phyloP scores from a whole-genome alignment of 2,113 vertebrate species.

The Oryctolagus cuniculus region DNA sequence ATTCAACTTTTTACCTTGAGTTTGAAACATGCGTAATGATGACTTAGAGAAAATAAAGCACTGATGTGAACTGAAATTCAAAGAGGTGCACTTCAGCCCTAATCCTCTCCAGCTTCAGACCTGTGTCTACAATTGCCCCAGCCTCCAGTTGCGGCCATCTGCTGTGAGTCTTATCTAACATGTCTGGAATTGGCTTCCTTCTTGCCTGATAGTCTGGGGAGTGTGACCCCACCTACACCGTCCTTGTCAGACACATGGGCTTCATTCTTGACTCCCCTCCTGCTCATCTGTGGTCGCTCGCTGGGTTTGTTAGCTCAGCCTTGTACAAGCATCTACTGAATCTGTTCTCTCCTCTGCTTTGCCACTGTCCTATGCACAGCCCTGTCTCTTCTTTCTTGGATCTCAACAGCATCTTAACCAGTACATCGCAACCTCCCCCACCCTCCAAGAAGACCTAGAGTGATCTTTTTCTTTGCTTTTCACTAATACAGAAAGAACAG shows the following conservation, averaged over 20 bases:
- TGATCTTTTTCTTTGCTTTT: too few species aligned
- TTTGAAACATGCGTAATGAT: not conserved
- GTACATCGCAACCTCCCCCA: not conserved
- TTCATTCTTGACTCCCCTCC: not conserved
- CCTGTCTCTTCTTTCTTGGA: not conserved
- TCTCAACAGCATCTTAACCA: not conserved
- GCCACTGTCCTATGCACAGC: not conserved
- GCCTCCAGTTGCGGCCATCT: not conserved
- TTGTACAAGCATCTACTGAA: not conserved
- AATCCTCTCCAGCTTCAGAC: conserved; percentile 1
- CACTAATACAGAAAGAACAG: too few species aligned
- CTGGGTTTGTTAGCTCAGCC: not conserved
- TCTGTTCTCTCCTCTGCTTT: not conserved
- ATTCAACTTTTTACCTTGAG: conserved; percentile 7
- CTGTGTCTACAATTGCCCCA: not conserved
- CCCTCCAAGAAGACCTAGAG: too few species aligned
- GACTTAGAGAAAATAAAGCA: conserved; percentile 42
- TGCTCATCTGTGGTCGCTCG: not conserved
- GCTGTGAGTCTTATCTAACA: not conserved
- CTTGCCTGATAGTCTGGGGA: not conserved
- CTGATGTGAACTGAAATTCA: conserved; percentile 7
- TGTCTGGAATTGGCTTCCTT: not conserved
- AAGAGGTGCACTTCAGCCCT: not conserved
- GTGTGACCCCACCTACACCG: not conserved
- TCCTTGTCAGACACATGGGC: not conserved